phyloP scores from a whole-genome alignment of 1,140 invertebrate genomes.

The Maconellicoccus hirsutus region DNA sequence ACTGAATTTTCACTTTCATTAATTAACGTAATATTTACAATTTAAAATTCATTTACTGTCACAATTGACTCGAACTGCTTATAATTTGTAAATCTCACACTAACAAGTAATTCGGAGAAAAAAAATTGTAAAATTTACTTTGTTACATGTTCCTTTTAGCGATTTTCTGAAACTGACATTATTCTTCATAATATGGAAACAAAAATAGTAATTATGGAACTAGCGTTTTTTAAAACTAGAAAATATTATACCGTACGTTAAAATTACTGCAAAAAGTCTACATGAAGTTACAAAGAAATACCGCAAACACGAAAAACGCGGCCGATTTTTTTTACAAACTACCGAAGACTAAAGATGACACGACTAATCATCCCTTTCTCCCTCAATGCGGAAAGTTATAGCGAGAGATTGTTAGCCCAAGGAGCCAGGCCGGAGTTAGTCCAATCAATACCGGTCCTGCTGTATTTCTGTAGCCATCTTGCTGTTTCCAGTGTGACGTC shows the following conservation, averaged over 20 bases:
- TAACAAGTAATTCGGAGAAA: not conserved
- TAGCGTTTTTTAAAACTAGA: not conserved
- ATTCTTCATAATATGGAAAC: not conserved
- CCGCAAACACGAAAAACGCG: constrained; percentile 1
- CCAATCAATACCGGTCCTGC: constrained; percentile 6
- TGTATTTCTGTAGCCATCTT: constrained; percentile 4
- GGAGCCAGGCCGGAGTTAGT: not conserved
- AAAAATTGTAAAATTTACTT: not conserved
- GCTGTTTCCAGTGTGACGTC: constrained; percentile 1
- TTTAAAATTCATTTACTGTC: too few relatives aligned
- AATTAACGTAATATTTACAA: too few relatives aligned
- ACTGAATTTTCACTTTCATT: too few relatives aligned
- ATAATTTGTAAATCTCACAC: too few relatives aligned
- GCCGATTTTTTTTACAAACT: not conserved
- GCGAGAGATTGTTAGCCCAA: constrained; percentile 7
- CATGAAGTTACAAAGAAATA: not conserved
- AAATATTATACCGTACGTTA: not conserved
- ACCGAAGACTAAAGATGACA: not conserved
- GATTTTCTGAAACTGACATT: not conserved
- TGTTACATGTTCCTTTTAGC: not conserved
- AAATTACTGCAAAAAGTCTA: not conserved
- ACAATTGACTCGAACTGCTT: too few relatives aligned
- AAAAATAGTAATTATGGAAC: not conserved
- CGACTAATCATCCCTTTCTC: constrained; percentile 7
- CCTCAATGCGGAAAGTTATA: constrained; percentile 7